Evolutionary conservation across 2,113 vertebrate genomes (phyloP).

Genomic region (Coturnix japonica): DNA sequence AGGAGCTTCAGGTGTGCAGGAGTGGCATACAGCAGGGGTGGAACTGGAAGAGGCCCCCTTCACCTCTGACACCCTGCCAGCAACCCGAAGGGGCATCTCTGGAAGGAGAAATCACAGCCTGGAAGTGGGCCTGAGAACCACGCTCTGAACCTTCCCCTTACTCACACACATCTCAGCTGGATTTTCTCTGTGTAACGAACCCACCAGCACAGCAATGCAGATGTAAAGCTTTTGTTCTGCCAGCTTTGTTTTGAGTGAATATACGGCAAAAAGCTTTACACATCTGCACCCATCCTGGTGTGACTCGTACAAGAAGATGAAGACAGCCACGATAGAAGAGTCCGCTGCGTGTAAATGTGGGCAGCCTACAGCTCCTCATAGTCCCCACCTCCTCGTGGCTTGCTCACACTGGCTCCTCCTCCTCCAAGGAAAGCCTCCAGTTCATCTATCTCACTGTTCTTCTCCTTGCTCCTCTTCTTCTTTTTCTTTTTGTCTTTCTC

Average conservation of each 20-base stretch:
- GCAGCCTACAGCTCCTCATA: conserved; percentile 92
- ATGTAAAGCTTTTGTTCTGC: conserved; percentile 58
- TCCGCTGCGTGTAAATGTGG: neutral
- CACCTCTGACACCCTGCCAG: neutral
- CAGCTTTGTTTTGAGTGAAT: neutral
- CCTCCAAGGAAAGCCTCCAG: conserved; percentile 94
- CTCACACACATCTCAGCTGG: neutral
- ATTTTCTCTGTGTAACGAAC: neutral
- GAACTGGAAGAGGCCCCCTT: neutral
- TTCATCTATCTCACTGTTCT: conserved; percentile 82
- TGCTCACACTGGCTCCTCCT: conserved; percentile 55
- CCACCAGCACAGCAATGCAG: conserved; percentile 30
- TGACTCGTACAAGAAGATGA: neutral
- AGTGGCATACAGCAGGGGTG: neutral
- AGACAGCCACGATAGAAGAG: neutral
- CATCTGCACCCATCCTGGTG: conserved; percentile 14
- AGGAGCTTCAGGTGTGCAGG: conserved; percentile 34
- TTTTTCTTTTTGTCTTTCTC: conserved; percentile 85
- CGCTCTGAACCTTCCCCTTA: neutral
- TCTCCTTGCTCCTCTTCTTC: conserved; percentile 81
- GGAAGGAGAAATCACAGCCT: neutral
- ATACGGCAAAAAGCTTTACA: conserved; percentile 5
- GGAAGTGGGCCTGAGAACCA: neutral
- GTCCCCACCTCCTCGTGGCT: conserved; percentile 85
- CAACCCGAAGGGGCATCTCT: neutral